Evolutionary conservation across 2,113 vertebrate species (phyloP).

Genomic region (Tamias sibiricus): DNA sequence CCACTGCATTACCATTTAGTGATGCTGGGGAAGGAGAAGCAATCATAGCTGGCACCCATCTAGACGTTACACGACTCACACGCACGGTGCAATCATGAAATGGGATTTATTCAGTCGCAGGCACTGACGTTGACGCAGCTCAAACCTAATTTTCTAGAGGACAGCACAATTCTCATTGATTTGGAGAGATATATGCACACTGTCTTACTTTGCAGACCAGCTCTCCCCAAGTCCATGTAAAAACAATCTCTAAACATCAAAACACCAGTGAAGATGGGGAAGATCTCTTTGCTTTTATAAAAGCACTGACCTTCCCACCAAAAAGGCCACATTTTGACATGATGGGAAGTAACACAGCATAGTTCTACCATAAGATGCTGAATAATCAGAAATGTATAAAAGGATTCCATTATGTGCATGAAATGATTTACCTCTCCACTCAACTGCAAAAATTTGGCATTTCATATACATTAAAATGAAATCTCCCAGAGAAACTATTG

Average conservation of each 20-base stretch:
- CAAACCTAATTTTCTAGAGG: slow-evolving; percentile 78
- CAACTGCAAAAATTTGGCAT: slow-evolving; percentile 70
- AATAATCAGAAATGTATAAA: slow-evolving; percentile 68
- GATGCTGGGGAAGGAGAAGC: slow-evolving; percentile 41
- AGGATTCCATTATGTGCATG: slow-evolving; percentile 47
- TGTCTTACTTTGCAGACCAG: slow-evolving; percentile 56
- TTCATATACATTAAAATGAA: slow-evolving; percentile 68
- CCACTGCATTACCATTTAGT: slow-evolving; percentile 30
- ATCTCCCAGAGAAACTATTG: slow-evolving; percentile 66
- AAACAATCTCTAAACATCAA: slow-evolving; percentile 58
- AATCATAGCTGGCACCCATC: slow-evolving; percentile 38
- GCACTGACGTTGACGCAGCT: slow-evolving; percentile 63
- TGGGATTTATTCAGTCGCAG: slow-evolving; percentile 76
- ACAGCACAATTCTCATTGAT: slow-evolving; percentile 64
- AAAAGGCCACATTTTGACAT: slow-evolving; percentile 5
- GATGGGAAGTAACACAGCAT: not conserved
- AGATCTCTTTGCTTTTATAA: slow-evolving; percentile 31
- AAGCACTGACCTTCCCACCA: slow-evolving; percentile 26
- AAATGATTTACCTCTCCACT: slow-evolving; percentile 54
- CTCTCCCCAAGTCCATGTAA: not conserved
- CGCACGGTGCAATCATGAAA: slow-evolving; percentile 57
- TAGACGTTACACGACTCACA: slow-evolving; percentile 65
- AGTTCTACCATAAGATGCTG: slow-evolving; percentile 9
- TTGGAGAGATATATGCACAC: slow-evolving; percentile 59
- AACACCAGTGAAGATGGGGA: not conserved